These are phyloP conservation scores for Malurus elegans DNA, from an alignment of 2,113 vertebrate genomes.

Conservation along the genomic window DNA sequence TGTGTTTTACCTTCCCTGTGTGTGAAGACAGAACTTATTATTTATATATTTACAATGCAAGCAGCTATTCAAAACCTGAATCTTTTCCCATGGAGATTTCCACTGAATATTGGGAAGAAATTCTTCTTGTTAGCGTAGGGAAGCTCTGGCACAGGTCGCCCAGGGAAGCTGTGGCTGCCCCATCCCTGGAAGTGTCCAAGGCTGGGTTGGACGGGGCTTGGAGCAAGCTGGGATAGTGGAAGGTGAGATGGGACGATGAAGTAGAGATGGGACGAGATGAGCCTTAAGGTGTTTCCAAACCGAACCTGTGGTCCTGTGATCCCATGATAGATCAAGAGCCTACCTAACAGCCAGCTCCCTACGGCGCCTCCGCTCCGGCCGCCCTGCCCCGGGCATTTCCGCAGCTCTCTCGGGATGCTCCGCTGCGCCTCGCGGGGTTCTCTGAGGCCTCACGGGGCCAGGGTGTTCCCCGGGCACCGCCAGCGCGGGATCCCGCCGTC, in stretches of 20 bases:
- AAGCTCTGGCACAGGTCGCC: no score
- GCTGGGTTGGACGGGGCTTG: neutral
- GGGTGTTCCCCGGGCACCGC: no score
- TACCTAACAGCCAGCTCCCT: neutral
- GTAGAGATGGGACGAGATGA: neutral
- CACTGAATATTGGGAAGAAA: no score
- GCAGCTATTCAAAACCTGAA: neutral
- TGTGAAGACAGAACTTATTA: accelerated
- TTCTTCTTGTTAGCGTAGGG: neutral
- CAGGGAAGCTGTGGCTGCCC: neutral
- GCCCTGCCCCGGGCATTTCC: neutral
- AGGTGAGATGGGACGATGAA: no score
- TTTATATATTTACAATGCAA: neutral
- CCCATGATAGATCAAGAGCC: accelerated
- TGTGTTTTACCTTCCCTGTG: accelerated
- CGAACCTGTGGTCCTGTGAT: neutral
- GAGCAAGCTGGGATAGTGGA: accelerated
- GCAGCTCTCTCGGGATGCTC: neutral
- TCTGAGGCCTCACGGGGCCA: neutral
- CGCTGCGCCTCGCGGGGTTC: neutral
- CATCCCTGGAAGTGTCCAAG: neutral
- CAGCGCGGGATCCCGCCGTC: neutral
- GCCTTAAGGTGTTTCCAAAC: no score
- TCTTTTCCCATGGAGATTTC: no score
- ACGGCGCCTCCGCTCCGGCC: accelerated